These are phyloP conservation scores for Scaptomyza cyrtandrae DNA, from an alignment of 2,888 invertebrate genomes.

Conservation along the genomic window DNA sequence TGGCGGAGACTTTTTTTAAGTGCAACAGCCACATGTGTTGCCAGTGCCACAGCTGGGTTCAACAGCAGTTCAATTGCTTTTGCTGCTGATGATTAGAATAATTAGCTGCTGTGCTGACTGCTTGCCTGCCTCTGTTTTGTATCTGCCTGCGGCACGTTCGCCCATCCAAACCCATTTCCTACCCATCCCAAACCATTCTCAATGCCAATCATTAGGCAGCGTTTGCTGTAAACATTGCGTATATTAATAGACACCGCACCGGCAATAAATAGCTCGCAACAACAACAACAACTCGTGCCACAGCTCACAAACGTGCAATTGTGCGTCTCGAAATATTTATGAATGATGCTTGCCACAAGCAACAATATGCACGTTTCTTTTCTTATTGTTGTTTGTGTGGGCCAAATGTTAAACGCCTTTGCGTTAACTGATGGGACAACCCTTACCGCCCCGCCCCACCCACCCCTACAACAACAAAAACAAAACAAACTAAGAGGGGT, in stretches of 20 bases:
- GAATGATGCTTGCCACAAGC: constrained; percentile 46
- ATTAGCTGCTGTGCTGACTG: constrained; percentile 51
- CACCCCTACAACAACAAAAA: neutral
- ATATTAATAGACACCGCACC: constrained; percentile 61
- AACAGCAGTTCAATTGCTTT: constrained; percentile 74
- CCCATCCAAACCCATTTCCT: constrained; percentile 37
- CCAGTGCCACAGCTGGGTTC: constrained; percentile 56
- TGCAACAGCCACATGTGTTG: constrained; percentile 47
- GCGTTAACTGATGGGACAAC: constrained; percentile 12
- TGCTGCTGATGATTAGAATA: constrained; percentile 60
- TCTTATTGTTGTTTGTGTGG: neutral
- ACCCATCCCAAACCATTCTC: constrained; percentile 31
- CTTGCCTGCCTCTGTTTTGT: constrained; percentile 47
- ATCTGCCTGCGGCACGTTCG: constrained; percentile 68
- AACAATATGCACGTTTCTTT: constrained; percentile 13
- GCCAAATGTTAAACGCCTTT: constrained; percentile 15
- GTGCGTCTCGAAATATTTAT: constrained; percentile 45
- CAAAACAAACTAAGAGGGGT: neutral
- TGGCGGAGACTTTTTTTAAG: constrained; percentile 31
- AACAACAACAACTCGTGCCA: constrained; percentile 32
- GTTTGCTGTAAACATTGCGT: constrained; percentile 60
- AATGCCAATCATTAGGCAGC: constrained; percentile 71
- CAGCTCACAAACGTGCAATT: constrained; percentile 50
- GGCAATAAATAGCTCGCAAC: constrained; percentile 14
- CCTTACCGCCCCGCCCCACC: neutral